Conservation (phyloP, 2,113 vertebrate species). For the Desmodus rotundus region DNA sequence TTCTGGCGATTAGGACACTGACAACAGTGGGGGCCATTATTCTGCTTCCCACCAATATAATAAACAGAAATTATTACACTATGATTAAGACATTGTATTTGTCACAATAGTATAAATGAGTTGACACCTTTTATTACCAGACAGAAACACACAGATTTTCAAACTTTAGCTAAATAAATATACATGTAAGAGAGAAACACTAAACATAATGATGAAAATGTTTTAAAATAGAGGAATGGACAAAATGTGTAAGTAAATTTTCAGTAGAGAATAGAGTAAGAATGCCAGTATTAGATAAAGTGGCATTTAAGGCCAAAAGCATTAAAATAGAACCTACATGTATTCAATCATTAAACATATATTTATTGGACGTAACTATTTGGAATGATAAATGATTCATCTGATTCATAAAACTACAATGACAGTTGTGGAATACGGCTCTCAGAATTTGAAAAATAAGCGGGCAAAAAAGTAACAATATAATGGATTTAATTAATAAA, state of each 20-base stretch:
- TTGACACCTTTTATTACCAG: not conserved
- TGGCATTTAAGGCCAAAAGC: not conserved
- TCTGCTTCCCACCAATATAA: not conserved
- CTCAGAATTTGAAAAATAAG: slow-evolving; percentile 16
- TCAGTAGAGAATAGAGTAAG: not conserved
- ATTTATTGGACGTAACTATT: not conserved
- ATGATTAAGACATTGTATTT: not conserved
- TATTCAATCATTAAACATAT: not conserved
- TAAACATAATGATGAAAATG: slow-evolving; percentile 8
- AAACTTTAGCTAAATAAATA: not conserved
- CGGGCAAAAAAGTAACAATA: not conserved
- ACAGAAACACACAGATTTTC: slow-evolving; percentile 17
- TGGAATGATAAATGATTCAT: not conserved
- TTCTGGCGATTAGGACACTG: not conserved
- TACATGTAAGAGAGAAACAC: not conserved
- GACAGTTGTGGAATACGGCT: not conserved
- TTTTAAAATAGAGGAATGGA: not conserved
- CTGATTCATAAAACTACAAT: not conserved
- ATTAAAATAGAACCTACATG: not conserved
- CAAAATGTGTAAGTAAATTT: not conserved
- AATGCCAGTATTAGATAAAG: not conserved
- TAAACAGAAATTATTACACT: not conserved
- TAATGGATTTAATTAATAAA: slow-evolving; percentile 24
- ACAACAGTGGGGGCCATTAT: not conserved
- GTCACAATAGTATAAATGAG: not conserved